Conservation (phyloP, 2,888 invertebrate species). For the Lasioglossum pauxillum region DNA sequence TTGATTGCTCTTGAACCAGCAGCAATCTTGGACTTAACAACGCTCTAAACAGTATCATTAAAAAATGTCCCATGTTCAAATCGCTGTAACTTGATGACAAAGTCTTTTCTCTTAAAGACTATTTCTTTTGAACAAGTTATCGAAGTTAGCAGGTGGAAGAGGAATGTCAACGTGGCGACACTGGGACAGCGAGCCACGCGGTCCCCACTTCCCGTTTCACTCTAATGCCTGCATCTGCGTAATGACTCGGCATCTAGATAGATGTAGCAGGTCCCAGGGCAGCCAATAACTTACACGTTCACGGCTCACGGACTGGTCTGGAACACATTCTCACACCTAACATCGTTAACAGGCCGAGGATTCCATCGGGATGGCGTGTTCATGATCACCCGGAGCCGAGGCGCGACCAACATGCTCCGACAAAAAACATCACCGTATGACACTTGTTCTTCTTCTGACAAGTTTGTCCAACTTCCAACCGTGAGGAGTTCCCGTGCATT, state of each 20-base stretch:
- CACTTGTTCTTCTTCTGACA: conserved; percentile 1
- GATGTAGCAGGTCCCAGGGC: background rate
- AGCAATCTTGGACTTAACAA: too few relatives aligned
- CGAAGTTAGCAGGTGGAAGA: too few relatives aligned
- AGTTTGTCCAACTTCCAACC: background rate
- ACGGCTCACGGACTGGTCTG: background rate
- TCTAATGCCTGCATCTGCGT: background rate
- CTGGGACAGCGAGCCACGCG: too few relatives aligned
- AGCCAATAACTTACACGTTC: background rate
- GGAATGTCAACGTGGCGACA: too few relatives aligned
- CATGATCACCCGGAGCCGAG: background rate
- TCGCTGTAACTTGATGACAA: too few relatives aligned
- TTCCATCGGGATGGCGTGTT: background rate
- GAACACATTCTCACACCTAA: background rate
- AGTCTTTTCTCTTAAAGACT: background rate
- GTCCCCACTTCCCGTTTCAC: background rate
- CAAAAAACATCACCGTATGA: conserved; percentile 6
- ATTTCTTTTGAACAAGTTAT: too few relatives aligned
- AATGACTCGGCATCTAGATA: background rate
- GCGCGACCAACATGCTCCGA: too few relatives aligned
- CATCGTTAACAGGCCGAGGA: background rate
- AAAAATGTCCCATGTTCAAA: background rate
- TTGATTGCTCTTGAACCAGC: too few relatives aligned
- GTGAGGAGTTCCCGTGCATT: background rate
- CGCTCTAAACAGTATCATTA: too few relatives aligned